Evolutionary conservation across 2,797 vertebrate genomes (phyloP), one percentile per base, ranked within the genome.

Genomic region (Trematomus bernacchii): DNA sequence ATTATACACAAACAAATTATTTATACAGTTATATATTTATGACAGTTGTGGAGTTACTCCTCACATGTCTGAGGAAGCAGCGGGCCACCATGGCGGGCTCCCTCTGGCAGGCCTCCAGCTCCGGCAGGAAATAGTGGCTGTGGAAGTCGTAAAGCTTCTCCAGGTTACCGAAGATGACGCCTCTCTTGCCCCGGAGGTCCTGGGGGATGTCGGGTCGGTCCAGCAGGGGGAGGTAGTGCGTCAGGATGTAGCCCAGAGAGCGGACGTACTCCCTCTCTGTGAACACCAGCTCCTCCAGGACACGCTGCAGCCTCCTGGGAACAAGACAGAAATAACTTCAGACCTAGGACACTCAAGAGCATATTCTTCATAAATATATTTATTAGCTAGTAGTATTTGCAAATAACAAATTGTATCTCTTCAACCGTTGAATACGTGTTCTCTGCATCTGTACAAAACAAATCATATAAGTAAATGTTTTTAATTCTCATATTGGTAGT

Each of bases 141-240:
- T 96, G 96, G 81, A 96, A 96, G 75, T 95, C 90, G 10, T 94
- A 89, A 10, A 96, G 90, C 71, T 96, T 96, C 91, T 96, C 95
- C 71, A 96, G 87, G 86, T 96, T 96, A 0, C 95, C 95, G 12
- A 96, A 96, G 77, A 96, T 95, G 62, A 94, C 47, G 1, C 93
- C 93, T 18, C 95, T 90, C 77, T 96, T 95, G 18, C 96, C 96
- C 47, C 96, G 91, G 30, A 96, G 92, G 82, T 95, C 93, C 89
- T 95, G 95, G 40, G 95, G 95, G 47, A 96, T 88, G 66, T 96
- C 94, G 0, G 92, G 77, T 66, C 79, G 85, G 82, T 95, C 94
- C 93, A 96, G 90, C 85, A 96, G 92, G 69, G 95, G 95, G 75
- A 94, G 89, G 91, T 96, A 96, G 76, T 96, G 94, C 60, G 91